Evolutionary conservation across 2,797 vertebrate genomes (phyloP).

Genomic region (Pteronotus mesoamericanus): DNA sequence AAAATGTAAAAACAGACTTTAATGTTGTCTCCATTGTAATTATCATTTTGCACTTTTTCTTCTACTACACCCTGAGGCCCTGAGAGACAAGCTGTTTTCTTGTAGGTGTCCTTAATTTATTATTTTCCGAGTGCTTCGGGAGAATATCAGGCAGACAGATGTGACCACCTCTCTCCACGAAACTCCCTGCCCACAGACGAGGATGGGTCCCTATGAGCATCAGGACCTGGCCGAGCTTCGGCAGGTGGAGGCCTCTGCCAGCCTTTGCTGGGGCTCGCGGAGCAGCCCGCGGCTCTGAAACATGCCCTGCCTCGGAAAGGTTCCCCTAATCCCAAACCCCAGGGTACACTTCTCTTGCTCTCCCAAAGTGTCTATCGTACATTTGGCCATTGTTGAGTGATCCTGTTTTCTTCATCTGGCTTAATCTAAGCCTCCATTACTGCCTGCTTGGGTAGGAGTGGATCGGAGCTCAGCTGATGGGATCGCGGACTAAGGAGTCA

Average conservation of each 20-base stretch:
- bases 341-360: not conserved
- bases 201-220: not conserved
- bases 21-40: not conserved
- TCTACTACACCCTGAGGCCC: not conserved
- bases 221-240: not conserved
- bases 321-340: not conserved
- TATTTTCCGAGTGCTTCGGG: not conserved
- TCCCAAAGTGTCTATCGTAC: not conserved
- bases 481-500: not conserved
- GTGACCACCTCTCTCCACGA: not conserved
- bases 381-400: not conserved
- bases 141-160: not conserved
- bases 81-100: not conserved
- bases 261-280: not conserved
- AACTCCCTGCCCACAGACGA: not conserved
- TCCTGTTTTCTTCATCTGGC: not conserved
- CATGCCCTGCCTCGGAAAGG: not conserved
- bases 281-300: not conserved
- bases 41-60: not conserved
- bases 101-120: not conserved
- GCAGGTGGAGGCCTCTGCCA: too few relatives aligned
- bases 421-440: not conserved
- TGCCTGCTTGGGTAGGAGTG: not conserved
- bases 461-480: not conserved
- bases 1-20: conserved; percentile 27